Conservation (phyloP, 2,113 vertebrate genomes). For the Octodon degus region DNA sequence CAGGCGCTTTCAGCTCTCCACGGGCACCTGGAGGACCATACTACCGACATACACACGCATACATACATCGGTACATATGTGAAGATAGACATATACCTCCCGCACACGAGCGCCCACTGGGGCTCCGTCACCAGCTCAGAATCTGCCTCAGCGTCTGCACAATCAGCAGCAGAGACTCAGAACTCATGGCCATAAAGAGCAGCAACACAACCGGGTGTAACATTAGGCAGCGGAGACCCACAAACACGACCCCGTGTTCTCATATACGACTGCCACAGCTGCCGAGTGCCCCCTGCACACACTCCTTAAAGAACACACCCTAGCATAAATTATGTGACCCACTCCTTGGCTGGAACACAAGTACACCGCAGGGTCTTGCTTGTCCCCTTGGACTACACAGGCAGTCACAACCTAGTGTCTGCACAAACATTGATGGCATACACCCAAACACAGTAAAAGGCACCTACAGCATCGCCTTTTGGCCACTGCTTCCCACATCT, state of each 20-base stretch:
- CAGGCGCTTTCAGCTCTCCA: conserved; percentile 59
- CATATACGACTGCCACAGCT: not conserved
- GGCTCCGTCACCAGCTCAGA: conserved; percentile 65
- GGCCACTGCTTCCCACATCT: conserved; percentile 50
- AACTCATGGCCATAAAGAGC: conserved; percentile 36
- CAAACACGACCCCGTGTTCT: conserved; percentile 29
- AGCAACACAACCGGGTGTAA: conserved; percentile 51
- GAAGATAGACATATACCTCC: conserved; percentile 68
- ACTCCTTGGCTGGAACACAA: conserved; percentile 1
- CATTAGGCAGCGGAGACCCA: conserved; percentile 27
- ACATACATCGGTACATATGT: conserved; percentile 65
- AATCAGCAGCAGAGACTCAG: conserved; percentile 51
- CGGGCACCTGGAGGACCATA: conserved; percentile 45
- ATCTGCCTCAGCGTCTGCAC: conserved; percentile 51
- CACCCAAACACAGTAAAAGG: conserved; percentile 63
- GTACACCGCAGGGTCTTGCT: not conserved
- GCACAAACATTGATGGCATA: conserved; percentile 59
- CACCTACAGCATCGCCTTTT: conserved; percentile 67
- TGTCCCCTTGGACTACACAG: not conserved
- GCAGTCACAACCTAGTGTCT: conserved; percentile 26
- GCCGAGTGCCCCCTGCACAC: not conserved
- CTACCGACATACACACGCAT: conserved; percentile 18
- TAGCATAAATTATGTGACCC: conserved; percentile 25
- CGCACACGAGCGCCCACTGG: conserved; percentile 74
- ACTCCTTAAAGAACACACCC: conserved; percentile 67